A percentile compares a stretch with the other conserved stretches of the same genome.
These are phyloP conservation scores for Dicentrarchus labrax DNA, from an alignment of 2,113 vertebrate genomes.

Conservation along the genomic window DNA sequence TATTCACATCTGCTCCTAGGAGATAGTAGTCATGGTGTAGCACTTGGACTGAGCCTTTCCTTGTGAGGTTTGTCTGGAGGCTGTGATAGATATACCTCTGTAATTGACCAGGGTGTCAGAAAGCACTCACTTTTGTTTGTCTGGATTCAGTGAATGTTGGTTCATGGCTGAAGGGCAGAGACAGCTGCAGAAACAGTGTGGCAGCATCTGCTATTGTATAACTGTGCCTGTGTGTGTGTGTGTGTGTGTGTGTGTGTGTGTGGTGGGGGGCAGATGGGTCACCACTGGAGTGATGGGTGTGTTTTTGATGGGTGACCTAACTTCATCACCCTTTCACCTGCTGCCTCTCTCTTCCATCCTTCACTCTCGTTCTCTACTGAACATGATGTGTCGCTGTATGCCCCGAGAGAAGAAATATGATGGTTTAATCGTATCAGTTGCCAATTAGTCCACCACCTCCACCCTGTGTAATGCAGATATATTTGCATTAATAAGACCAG, in stretches of 20 bases:
- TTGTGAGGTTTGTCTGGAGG: constrained; percentile 49
- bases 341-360: constrained; percentile 35
- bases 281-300: constrained; percentile 67
- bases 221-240: constrained; percentile 38
- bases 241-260: constrained; percentile 10
- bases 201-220: constrained; percentile 54
- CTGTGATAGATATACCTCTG: constrained; percentile 67
- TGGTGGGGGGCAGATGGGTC: constrained; percentile 58
- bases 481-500: constrained; percentile 69
- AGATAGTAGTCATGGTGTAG: constrained; percentile 46
- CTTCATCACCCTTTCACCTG: constrained; percentile 59
- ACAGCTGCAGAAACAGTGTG: constrained; percentile 67
- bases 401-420: constrained; percentile 6
- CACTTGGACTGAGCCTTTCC: constrained; percentile 32
- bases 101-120: constrained; percentile 69
- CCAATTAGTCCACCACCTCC: constrained; percentile 42
- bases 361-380: constrained; percentile 22
- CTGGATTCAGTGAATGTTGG: constrained; percentile 47
- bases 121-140: constrained; percentile 60
- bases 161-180: constrained; percentile 61
- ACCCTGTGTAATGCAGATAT: constrained; percentile 38
- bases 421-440: constrained; percentile 27
- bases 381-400: constrained; percentile 13
- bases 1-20: constrained; percentile 58
- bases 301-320: constrained; percentile 63